Evolutionary conservation across 1,140 invertebrate species (phyloP).

Genomic region (Hesperophylax magnus): DNA sequence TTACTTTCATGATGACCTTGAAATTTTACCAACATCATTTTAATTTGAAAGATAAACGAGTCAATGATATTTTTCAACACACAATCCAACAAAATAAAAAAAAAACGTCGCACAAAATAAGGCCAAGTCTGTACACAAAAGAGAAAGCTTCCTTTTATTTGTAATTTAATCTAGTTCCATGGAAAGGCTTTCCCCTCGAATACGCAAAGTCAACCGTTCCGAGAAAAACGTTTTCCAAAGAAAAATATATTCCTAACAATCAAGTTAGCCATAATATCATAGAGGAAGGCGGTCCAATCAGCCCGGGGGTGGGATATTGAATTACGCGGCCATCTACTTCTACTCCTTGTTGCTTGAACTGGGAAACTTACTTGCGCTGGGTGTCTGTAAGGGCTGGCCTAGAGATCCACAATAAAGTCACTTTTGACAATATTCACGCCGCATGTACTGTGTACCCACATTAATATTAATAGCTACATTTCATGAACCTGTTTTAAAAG

Average conservation of each 20-base stretch:
- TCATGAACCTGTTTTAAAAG: too few relatives aligned
- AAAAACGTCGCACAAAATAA: constrained; percentile 12
- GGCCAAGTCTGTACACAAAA: not conserved
- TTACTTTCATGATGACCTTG: too few relatives aligned
- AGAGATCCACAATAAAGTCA: too few relatives aligned
- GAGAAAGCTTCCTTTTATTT: constrained; percentile 35
- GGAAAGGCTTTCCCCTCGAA: constrained; percentile 20
- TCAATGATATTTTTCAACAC: not conserved
- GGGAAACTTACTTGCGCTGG: too few relatives aligned
- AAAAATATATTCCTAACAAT: constrained; percentile 45
- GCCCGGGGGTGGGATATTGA: constrained; percentile 30
- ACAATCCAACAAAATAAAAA: constrained; percentile 23
- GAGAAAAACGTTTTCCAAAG: constrained; percentile 42
- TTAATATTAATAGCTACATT: too few relatives aligned
- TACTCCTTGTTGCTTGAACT: constrained; percentile 19
- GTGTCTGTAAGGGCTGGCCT: not conserved
- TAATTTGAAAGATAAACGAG: not conserved
- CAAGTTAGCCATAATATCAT: constrained; percentile 49
- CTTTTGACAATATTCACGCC: too few relatives aligned
- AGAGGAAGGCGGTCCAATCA: constrained; percentile 40
- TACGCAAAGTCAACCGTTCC: constrained; percentile 33
- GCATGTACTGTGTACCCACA: too few relatives aligned
- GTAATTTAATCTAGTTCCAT: constrained; percentile 37
- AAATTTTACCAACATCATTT: too few relatives aligned
- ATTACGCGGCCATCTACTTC: constrained; percentile 1